Evolutionary conservation across 1,140 invertebrate genomes (phyloP).

Genomic region (Heterodera schachtii): DNA sequence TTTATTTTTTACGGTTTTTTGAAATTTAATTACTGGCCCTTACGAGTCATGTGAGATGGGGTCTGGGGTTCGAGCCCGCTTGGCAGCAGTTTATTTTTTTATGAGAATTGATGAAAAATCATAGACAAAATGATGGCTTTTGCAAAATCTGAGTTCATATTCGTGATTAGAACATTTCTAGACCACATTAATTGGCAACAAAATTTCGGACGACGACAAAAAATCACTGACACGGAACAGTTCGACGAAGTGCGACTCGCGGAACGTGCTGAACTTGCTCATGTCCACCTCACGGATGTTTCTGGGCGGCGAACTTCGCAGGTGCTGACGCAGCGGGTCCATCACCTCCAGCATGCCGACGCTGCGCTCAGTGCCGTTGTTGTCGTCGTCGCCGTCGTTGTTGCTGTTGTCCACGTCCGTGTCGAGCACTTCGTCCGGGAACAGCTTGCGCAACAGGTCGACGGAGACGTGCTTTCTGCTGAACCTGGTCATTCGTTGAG

Average conservation of each 20-base stretch:
- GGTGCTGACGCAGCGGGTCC: neutral
- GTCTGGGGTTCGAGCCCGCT: no score
- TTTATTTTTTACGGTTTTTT: no score
- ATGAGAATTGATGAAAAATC: no score
- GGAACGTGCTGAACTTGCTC: constrained; percentile 18
- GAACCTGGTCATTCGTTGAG: constrained; percentile 21
- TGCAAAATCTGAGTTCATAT: no score
- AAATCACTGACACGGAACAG: constrained; percentile 8
- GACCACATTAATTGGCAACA: neutral
- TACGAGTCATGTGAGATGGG: no score
- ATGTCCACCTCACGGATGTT: constrained; percentile 28
- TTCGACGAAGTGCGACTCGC: constrained; percentile 23
- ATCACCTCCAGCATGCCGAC: constrained; percentile 20
- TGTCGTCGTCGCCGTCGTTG: neutral
- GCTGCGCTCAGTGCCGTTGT: neutral
- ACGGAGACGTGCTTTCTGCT: constrained; percentile 20
- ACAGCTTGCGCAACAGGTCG: constrained; percentile 19
- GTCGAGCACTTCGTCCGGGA: constrained; percentile 16
- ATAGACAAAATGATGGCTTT: no score
- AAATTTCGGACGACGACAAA: no score
- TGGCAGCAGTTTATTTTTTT: no score
- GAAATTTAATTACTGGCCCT: no score
- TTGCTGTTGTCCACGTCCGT: neutral
- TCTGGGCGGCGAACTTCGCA: constrained; percentile 11
- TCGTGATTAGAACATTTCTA: no score